A percentile compares a stretch with the other conserved stretches of the same genome.
Conservation (phyloP, 92 coral and sea anemone species). For the Phenganax stokvisi region DNA sequence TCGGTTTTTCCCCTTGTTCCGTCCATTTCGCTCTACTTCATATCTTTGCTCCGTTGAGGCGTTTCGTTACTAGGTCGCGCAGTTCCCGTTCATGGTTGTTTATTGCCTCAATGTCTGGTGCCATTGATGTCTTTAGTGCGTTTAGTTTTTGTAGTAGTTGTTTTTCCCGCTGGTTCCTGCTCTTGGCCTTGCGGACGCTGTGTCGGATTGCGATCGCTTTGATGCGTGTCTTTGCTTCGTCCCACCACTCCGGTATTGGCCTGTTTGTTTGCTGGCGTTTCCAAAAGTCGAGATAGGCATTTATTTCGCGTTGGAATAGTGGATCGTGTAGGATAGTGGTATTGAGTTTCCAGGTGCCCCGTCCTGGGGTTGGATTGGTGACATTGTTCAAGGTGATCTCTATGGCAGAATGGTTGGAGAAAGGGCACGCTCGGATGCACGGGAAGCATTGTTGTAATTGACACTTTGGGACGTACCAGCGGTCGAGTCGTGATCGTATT, state of each 20-base stretch:
- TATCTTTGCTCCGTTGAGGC: background rate
- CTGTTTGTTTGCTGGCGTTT: background rate
- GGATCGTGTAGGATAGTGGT: background rate
- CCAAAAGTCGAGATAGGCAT: background rate
- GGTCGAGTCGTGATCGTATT: constrained; percentile 7
- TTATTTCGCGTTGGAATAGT: constrained; percentile 1
- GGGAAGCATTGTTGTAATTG: too few relatives aligned
- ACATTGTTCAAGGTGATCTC: background rate
- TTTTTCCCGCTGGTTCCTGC: background rate
- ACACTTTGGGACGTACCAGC: background rate
- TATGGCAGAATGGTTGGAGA: constrained; percentile 37
- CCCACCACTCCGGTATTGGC: constrained; percentile 25
- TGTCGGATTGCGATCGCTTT: background rate
- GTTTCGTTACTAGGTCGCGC: background rate
- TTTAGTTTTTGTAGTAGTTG: background rate
- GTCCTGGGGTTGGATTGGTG: too few relatives aligned
- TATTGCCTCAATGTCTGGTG: background rate
- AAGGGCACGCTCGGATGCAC: constrained; percentile 11
- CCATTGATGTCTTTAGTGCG: background rate
- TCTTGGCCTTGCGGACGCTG: background rate
- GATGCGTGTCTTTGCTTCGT: background rate
- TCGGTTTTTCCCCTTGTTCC: background rate
- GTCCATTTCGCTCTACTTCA: background rate
- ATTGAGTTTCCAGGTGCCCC: background rate
- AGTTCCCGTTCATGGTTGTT: background rate